A percentile compares a stretch with the other conserved stretches of the same genome.
These are phyloP conservation scores for Thera britannica DNA, from an alignment of 2,888 invertebrate species.

Conservation along the genomic window DNA sequence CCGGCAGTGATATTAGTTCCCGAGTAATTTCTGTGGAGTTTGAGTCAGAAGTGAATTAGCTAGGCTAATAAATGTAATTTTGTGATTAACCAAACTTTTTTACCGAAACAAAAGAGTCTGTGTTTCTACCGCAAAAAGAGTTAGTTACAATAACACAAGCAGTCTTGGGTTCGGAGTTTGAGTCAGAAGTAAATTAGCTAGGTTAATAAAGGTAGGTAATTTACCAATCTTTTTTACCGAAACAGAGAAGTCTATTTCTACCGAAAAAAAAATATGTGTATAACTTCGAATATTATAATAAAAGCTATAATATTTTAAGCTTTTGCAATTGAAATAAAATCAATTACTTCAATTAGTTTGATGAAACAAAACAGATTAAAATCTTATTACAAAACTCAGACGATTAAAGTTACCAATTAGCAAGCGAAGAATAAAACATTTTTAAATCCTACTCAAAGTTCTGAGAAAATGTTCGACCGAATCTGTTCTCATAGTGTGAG, in stretches of 20 bases:
- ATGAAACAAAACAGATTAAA: slow-evolving; percentile 42
- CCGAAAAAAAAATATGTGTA: no score
- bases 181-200: no score
- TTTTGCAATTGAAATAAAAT: neutral
- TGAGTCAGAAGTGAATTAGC: neutral
- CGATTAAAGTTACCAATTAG: slow-evolving; percentile 47
- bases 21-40: slow-evolving; percentile 1
- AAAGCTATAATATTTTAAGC: no score
- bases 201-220: no score
- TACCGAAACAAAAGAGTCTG: no score
- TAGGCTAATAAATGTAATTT: neutral
- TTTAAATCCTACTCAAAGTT: slow-evolving; percentile 52
- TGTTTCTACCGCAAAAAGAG: no score
- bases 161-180: no score
- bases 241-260: no score
- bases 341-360: slow-evolving; percentile 8
- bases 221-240: no score
- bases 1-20: neutral
- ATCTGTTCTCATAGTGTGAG: slow-evolving; percentile 33
- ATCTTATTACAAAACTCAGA: slow-evolving; percentile 42
- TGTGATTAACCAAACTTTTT: neutral
- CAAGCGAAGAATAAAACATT: slow-evolving; percentile 44
- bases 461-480: slow-evolving; percentile 36
- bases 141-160: no score
- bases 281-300: no score